These are phyloP conservation scores for Oscheius sp. DNA, from an alignment of 1,140 invertebrate species.

Conservation along the genomic window DNA sequence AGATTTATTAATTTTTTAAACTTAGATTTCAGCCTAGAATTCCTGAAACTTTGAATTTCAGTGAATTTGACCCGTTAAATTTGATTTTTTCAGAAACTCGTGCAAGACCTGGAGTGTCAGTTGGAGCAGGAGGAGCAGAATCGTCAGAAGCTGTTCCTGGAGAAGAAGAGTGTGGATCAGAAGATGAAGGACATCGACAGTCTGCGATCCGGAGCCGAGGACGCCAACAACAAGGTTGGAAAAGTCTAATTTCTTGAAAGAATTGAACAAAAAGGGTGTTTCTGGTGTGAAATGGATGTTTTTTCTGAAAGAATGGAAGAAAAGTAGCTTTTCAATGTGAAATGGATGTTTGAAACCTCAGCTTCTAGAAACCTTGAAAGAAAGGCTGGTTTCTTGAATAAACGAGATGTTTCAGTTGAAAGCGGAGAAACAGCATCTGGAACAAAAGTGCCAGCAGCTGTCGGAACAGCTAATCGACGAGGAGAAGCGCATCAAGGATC, in stretches of 20 bases:
- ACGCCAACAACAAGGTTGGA: constrained; percentile 8
- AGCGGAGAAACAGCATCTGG: constrained; percentile 88
- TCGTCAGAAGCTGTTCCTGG: constrained; percentile 92
- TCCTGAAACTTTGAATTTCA: no score
- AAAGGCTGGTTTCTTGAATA: not conserved
- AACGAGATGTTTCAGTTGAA: constrained; percentile 49
- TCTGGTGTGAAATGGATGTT: no score
- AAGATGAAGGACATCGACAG: constrained; percentile 90
- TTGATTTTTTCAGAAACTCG: constrained; percentile 84
- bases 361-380: no score
- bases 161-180: constrained; percentile 88
- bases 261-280: not conserved
- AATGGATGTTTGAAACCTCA: no score
- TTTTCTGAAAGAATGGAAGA: no score
- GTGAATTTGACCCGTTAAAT: no score
- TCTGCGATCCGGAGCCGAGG: constrained; percentile 59
- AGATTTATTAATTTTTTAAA: no score
- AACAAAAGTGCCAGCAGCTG: constrained; percentile 84
- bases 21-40: no score
- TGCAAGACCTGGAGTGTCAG: constrained; percentile 67
- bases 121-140: constrained; percentile 94
- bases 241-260: constrained; percentile 61
- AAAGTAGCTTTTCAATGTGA: no score
- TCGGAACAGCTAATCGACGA: constrained; percentile 88
- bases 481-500: constrained; percentile 94